Base-by-base conservation (phyloP, 2,113 vertebrate genomes). In the Chaetura pelagica region DNA sequence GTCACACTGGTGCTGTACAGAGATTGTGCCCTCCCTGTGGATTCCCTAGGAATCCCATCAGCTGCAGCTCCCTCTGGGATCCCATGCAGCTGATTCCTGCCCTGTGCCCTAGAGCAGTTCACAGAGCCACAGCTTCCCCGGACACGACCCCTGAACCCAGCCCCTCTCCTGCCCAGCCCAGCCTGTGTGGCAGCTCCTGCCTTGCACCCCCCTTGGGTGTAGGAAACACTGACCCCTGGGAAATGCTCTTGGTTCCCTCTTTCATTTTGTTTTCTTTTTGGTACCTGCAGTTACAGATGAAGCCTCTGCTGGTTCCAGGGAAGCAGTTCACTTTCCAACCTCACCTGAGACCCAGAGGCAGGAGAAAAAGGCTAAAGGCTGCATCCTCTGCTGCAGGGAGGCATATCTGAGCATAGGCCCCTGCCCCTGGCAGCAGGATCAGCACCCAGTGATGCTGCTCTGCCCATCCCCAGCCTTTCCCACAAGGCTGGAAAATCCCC, bases 121-220 rank as follows among this genome's bases (percentile, higher is more conserved):
- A 3, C 12, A 8, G 26, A 6, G 13, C 3, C 29, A 10, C 4
- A 1, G 1, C 2, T 20, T 19, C 3, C 40, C 24, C 24, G 30
- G 16, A 9, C 0, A 0, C 0, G 2, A 17, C 68, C 21, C 30
- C 32, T 29, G 4, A 11, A 13, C 57, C 54, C 32, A 2, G n/a
- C 17, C 2, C 9, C 17, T 58, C 24, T 10, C 23, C 49, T 22
- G 23, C 4, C 7, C 85, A 35, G 29, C 42, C 9, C 75, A 40
- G 40, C 48, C 68, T 4, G 23, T 2, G 4, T 30, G n/a, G 14
- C 59, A 61, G 69, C 27, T 29, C 22, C 64, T 20, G n/a, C n/a
- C 48, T 19, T 6, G 11, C 24, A 18, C 59, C 34, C 52, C 8
- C 0, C 0, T 0, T 2, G 3, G 5, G 17, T 7, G 7, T 20